Conservation (phyloP, 2,888 invertebrate genomes). For the Heliconius ethilla region DNA sequence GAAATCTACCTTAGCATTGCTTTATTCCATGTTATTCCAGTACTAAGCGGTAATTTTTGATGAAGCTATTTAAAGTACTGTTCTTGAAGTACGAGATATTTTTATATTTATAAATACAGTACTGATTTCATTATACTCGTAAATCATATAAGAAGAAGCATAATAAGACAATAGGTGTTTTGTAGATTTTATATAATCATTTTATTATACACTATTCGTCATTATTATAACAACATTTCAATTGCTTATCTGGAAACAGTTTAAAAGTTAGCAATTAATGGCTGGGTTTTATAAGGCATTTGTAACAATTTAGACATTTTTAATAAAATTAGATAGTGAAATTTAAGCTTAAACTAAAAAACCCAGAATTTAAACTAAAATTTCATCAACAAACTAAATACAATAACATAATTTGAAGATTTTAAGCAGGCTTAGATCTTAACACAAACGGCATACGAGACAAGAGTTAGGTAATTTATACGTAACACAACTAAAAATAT, state of each 20-base stretch:
- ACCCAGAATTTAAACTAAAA: not conserved
- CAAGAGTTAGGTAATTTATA: not conserved
- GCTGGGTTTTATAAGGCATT: not conserved
- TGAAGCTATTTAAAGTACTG: not conserved
- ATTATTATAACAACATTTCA: not conserved
- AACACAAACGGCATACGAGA: not conserved
- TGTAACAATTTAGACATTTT: not conserved
- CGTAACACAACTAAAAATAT: not conserved
- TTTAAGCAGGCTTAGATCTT: not conserved
- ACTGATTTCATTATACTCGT: not conserved
- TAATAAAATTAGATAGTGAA: too few relatives aligned
- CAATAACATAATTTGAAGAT: not conserved
- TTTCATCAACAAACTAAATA: not conserved
- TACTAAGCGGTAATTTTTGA: constrained; percentile 23
- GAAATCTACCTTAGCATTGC: constrained; percentile 20
- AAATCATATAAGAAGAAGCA: not conserved
- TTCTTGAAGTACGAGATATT: not conserved
- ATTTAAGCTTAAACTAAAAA: too few relatives aligned
- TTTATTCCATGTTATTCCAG: constrained; percentile 7
- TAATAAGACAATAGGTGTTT: not conserved
- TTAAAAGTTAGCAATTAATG: not conserved
- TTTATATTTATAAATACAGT: not conserved
- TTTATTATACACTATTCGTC: not conserved
- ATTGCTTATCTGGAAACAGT: not conserved
- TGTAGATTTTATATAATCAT: not conserved